phyloP scores from a whole-genome alignment of 1,140 invertebrate genomes.

The Aporrectodea caliginosa region DNA sequence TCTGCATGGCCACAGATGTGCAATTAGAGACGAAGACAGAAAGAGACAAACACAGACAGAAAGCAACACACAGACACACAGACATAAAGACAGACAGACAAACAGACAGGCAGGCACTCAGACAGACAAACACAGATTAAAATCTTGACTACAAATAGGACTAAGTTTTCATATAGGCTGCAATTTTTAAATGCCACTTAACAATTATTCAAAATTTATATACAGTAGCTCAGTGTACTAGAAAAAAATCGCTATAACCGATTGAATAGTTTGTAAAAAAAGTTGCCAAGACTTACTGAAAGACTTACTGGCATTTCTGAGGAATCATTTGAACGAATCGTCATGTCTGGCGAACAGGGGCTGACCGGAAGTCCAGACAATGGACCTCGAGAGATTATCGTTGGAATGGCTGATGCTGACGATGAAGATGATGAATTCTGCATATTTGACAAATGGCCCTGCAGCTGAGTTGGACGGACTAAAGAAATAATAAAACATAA shows the following conservation, averaged over 20 bases:
- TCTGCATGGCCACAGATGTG: too few species aligned
- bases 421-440: neutral
- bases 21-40: too few species aligned
- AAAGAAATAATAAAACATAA: neutral
- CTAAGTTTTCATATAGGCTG: too few species aligned
- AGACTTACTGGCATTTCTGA: neutral
- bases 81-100: too few species aligned
- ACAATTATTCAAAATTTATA: neutral
- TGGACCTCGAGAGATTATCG: neutral
- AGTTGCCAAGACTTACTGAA: neutral
- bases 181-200: too few species aligned
- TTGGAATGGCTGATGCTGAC: neutral
- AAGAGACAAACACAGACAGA: too few species aligned
- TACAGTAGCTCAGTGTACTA: neutral
- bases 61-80: too few species aligned
- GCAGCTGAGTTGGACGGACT: neutral
- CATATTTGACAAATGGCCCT: neutral
- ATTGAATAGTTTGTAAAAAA: neutral
- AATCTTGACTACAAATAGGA: too few species aligned
- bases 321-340: neutral
- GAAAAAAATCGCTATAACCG: neutral
- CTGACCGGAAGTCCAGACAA: neutral
- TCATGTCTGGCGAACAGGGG: neutral
- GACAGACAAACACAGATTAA: too few species aligned
- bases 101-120: too few species aligned